Base-by-base conservation (phyloP, 2,113 vertebrate species). In the Nycticorax nycticorax region DNA sequence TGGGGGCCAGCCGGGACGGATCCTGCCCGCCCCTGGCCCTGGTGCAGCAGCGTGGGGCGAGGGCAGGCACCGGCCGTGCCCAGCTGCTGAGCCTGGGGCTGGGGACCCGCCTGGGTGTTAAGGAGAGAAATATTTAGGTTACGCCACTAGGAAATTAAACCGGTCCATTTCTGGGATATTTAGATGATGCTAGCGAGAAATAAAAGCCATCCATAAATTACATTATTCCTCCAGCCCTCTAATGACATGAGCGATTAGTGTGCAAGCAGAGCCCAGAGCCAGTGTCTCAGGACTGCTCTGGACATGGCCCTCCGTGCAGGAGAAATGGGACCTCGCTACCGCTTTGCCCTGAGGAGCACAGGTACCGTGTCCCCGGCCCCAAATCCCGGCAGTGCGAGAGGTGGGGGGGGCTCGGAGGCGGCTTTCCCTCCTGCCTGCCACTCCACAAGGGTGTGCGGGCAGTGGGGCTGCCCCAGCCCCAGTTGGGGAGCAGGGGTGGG, bases 151-250 rank as follows among this genome's bases (percentile, higher is more conserved):
- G 90, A 94, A 91, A 97, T 96, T 81, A 97, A 87, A 86, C 10
- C 0, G 9, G 76, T 84, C 96, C 41, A 35, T 96, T 95, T 84
- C 88, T 69, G 83, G 76, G 68, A 43, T 92, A 84, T 83, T 94
- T 91, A 81, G 95, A 89, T 97, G 93, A 97, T 39, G 92, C 86
- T 84, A 89, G 92, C 3, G 6, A 91, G 94, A 92, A 95, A 87
- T 97, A 89, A 96, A 97, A 97, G 94, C 91, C 60, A 48, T 74
- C 93, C 66, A 91, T 95, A 97, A 96, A 97, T 96, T 43, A 75
- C 90, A 81, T 89, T 85, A 86, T 84, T 92, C 50, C 72, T 93
- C 64, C 56, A 84, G 50, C 75, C 92, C 88, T 43, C 68, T 97
- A 91, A 96, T 92, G 86, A 81, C 83, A 92, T 8, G 24, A 74